Conservation (phyloP, 2,113 vertebrate genomes). For the Otis tarda region DNA sequence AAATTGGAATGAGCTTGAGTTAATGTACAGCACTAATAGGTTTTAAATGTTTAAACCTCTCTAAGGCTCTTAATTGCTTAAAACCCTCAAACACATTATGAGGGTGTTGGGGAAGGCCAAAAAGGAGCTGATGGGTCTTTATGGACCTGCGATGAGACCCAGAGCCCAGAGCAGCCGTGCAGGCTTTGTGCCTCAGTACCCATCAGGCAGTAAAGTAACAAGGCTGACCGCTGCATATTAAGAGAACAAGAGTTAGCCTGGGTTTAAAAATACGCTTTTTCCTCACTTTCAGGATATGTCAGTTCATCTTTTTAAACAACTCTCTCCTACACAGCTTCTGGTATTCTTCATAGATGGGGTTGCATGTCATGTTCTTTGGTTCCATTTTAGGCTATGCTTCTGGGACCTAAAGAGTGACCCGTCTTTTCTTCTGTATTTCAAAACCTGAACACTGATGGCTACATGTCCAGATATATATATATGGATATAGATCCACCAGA, state of each 20-base stretch:
- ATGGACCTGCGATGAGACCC: not conserved
- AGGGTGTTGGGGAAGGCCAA: not conserved
- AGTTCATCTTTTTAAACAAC: not conserved
- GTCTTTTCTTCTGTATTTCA: not conserved
- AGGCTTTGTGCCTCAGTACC: not conserved
- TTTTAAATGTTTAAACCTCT: conserved; percentile 47
- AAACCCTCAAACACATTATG: not conserved
- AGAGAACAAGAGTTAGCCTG: not conserved
- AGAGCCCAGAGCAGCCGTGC: not conserved
- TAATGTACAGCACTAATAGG: not conserved
- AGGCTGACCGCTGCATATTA: not conserved
- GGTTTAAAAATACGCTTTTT: not conserved
- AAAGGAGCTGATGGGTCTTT: not conserved
- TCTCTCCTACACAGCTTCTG: not conserved
- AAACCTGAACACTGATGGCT: not conserved
- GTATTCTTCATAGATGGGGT: not conserved
- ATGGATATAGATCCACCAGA: not conserved
- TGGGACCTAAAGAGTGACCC: not conserved
- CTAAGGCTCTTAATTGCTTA: not conserved
- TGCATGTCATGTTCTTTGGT: not conserved
- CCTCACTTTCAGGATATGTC: not conserved
- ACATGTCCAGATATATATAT: not conserved
- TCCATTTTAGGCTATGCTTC: not conserved
- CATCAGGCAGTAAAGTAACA: not conserved
- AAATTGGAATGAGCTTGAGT: not conserved